Conservation (phyloP, 2,888 invertebrate species). For the Ernsta delagoae region DNA sequence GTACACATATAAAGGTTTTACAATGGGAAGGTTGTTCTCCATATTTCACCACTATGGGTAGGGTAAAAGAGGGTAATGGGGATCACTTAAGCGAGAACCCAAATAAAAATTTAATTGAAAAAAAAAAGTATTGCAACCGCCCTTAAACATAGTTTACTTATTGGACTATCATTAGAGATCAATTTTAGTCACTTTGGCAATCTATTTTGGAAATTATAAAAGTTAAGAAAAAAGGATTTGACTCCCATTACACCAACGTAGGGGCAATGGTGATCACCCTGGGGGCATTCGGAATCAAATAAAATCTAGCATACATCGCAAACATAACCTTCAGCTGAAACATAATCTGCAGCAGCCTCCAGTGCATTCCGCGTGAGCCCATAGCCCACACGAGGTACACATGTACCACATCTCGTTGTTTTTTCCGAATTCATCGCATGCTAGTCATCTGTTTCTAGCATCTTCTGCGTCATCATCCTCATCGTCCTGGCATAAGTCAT, state of each 20-base stretch:
- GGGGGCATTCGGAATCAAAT: not conserved
- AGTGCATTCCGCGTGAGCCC: not conserved
- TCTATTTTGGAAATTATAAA: slow-evolving; percentile 2
- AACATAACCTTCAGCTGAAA: not conserved
- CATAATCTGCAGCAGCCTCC: too few relatives aligned
- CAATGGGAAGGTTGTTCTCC: too few relatives aligned
- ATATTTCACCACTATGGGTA: too few relatives aligned
- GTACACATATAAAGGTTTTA: too few relatives aligned
- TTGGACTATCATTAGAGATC: slow-evolving; percentile 4
- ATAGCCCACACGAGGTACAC: slow-evolving; percentile 37
- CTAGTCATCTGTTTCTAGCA: slow-evolving; percentile 43
- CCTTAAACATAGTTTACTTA: not conserved
- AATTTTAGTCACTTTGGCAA: slow-evolving; percentile 5
- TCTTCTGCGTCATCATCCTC: slow-evolving; percentile 45
- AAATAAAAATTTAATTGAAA: not conserved
- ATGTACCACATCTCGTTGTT: slow-evolving; percentile 48
- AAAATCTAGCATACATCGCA: not conserved
- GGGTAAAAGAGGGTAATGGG: not conserved
- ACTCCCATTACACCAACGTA: not conserved
- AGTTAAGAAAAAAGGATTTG: slow-evolving; percentile 4
- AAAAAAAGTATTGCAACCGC: not conserved
- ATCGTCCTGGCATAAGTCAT: slow-evolving; percentile 42
- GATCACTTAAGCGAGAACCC: slow-evolving; percentile 1
- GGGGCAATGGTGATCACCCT: not conserved
- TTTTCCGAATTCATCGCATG: slow-evolving; percentile 47